Conservation (phyloP, 2,888 invertebrate species). For the Pterostichus madidus region DNA sequence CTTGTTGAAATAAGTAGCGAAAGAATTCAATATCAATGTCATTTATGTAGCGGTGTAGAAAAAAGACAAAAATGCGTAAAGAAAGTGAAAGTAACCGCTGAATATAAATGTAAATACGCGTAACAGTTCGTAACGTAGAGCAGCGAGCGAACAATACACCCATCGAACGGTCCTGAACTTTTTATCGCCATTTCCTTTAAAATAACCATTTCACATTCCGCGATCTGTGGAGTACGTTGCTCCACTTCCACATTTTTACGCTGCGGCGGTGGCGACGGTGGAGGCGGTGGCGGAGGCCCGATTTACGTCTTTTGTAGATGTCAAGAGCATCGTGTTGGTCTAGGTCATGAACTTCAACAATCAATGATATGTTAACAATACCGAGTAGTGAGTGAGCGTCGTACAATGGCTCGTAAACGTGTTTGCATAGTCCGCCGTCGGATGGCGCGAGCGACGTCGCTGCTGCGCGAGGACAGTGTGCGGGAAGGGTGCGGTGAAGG, state of each 20-base stretch:
- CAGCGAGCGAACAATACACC: conserved; percentile 52
- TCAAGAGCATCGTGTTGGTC: conserved; percentile 76
- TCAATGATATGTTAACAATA: conserved; percentile 77
- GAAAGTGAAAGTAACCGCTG: conserved; percentile 30
- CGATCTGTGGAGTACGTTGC: conserved; percentile 53
- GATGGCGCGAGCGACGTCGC: conserved; percentile 52
- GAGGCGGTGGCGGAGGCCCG: conserved; percentile 16
- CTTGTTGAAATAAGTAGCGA: conserved; percentile 20
- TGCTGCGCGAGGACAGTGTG: conserved; percentile 32
- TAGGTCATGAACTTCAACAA: conserved; percentile 77
- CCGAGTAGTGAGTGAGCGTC: conserved; percentile 71
- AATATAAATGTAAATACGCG: conserved; percentile 52
- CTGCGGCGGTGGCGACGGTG: neutral
- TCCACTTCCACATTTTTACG: conserved; percentile 59
- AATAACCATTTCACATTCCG: conserved; percentile 53
- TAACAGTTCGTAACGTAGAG: conserved; percentile 24
- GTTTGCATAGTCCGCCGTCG: conserved; percentile 74
- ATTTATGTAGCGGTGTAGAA: conserved; percentile 1
- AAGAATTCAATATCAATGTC: conserved; percentile 34
- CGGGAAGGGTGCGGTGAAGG: conserved; percentile 50
- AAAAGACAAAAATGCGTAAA: conserved; percentile 36
- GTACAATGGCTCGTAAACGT: conserved; percentile 76
- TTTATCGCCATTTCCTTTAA: conserved; percentile 62
- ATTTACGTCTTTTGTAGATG: conserved; percentile 66
- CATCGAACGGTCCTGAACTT: conserved; percentile 54